Conservation (phyloP, 2,888 invertebrate species). For the Oscheius sp. region DNA sequence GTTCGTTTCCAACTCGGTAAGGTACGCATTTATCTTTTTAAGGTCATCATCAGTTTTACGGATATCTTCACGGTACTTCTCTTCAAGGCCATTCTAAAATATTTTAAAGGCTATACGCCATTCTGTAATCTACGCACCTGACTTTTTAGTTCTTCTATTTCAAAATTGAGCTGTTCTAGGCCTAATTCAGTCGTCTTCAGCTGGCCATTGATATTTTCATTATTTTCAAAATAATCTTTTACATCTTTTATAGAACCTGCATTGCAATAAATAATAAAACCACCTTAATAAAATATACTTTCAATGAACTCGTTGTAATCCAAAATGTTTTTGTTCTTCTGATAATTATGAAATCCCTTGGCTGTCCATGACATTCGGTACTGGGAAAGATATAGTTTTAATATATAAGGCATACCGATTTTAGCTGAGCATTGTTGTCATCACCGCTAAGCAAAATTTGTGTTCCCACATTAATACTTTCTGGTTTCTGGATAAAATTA, state of each 20-base stretch:
- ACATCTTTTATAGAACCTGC: not conserved
- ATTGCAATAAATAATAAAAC: not conserved
- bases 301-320: slow-evolving; percentile 16
- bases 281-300: not conserved
- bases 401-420: slow-evolving; percentile 9
- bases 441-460: slow-evolving; percentile 25
- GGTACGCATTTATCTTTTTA: slow-evolving; percentile 8
- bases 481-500: not conserved
- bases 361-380: slow-evolving; percentile 20
- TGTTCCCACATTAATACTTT: slow-evolving; percentile 11
- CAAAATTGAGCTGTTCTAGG: slow-evolving; percentile 3
- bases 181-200: not conserved
- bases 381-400: not conserved
- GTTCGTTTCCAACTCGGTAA: not conserved
- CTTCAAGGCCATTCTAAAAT: slow-evolving; percentile 29
- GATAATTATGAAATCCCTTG: slow-evolving; percentile 17
- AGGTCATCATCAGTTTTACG: slow-evolving; percentile 25
- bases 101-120: not conserved
- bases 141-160: slow-evolving; percentile 19
- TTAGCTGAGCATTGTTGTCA: slow-evolving; percentile 2
- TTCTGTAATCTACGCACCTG: slow-evolving; percentile 5
- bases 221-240: slow-evolving; percentile 33
- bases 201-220: slow-evolving; percentile 32
- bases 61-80: slow-evolving; percentile 26
- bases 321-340: not conserved